Evolutionary conservation across 2,797 vertebrate genomes (phyloP).

Genomic region (Poecilia gillii): DNA sequence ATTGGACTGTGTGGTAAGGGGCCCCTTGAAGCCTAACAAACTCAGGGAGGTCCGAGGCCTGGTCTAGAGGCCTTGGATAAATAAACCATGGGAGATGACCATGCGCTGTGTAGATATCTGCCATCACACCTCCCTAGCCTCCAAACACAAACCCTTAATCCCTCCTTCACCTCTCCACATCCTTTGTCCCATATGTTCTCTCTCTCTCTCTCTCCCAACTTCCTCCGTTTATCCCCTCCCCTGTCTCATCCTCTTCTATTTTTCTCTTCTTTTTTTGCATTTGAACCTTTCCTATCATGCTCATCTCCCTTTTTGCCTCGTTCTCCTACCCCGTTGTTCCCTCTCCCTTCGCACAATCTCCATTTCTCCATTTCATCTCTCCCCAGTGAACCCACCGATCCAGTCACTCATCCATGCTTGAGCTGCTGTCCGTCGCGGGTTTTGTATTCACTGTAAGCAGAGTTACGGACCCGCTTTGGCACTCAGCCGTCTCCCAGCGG

Average conservation of each 20-base stretch:
- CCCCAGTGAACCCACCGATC: conserved; percentile 70
- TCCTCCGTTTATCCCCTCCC: conserved; percentile 14
- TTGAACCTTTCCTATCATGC: conserved; percentile 24
- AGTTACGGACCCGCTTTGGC: conserved; percentile 64
- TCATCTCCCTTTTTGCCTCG: background rate
- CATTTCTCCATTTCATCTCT: conserved; percentile 64
- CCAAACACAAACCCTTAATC: conserved; percentile 75
- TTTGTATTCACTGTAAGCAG: conserved; percentile 73
- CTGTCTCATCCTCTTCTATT: conserved; percentile 1
- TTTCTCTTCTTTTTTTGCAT: conserved; percentile 7
- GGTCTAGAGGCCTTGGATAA: conserved; percentile 88
- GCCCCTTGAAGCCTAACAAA: conserved; percentile 89
- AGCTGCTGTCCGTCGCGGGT: conserved; percentile 56
- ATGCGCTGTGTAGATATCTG: conserved; percentile 85
- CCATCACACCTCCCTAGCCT: conserved; percentile 77
- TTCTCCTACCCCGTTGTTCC: conserved; percentile 36
- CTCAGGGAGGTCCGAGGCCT: conserved; percentile 87
- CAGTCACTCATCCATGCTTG: conserved; percentile 69
- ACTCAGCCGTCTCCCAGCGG: conserved; percentile 67
- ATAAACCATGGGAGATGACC: conserved; percentile 87
- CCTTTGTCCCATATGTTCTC: conserved; percentile 45
- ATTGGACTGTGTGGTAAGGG: conserved; percentile 85
- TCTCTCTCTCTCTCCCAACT: conserved; percentile 20
- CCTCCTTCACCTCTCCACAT: conserved; percentile 36
- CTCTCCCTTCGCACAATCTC: conserved; percentile 17